These are phyloP conservation scores for Furcifer pardalis DNA, from an alignment of 2,797 vertebrate genomes.

Conservation along the genomic window DNA sequence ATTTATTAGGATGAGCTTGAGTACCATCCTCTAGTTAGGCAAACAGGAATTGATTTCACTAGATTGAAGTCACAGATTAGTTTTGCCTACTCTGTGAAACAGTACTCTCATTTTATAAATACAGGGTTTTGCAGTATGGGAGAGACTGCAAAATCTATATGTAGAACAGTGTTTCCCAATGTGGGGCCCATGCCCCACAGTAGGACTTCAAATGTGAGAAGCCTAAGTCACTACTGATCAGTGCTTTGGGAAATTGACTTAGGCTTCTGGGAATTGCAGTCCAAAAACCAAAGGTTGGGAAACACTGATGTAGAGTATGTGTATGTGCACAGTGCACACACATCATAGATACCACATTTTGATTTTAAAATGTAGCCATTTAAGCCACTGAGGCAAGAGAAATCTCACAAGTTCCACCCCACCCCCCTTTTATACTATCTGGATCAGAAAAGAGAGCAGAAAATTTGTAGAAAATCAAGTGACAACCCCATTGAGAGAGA, in stretches of 20 bases:
- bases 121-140: constrained; percentile 8
- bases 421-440: constrained; percentile 47
- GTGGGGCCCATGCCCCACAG: too few species aligned
- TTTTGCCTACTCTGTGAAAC: constrained; percentile 38
- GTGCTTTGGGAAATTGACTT: too few species aligned
- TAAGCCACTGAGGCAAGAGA: constrained; percentile 40
- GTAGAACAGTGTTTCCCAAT: too few species aligned
- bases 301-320: too few species aligned
- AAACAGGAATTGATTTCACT: constrained; percentile 25
- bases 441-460: constrained; percentile 29
- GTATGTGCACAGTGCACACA: too few species aligned
- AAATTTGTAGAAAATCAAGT: constrained; percentile 61
- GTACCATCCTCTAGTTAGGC: too few species aligned
- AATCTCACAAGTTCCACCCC: constrained; percentile 27
- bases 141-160: not conserved
- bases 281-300: too few species aligned
- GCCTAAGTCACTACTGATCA: too few species aligned
- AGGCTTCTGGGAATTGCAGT: too few species aligned
- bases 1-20: too few species aligned
- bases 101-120: constrained; percentile 32
- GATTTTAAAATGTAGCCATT: constrained; percentile 44
- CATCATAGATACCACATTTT: constrained; percentile 9
- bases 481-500: constrained; percentile 54
- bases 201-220: too few species aligned
- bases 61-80: constrained; percentile 25